Evolutionary conservation across 2,113 vertebrate genomes (phyloP).

Genomic region (Argyrosomus japonicus): DNA sequence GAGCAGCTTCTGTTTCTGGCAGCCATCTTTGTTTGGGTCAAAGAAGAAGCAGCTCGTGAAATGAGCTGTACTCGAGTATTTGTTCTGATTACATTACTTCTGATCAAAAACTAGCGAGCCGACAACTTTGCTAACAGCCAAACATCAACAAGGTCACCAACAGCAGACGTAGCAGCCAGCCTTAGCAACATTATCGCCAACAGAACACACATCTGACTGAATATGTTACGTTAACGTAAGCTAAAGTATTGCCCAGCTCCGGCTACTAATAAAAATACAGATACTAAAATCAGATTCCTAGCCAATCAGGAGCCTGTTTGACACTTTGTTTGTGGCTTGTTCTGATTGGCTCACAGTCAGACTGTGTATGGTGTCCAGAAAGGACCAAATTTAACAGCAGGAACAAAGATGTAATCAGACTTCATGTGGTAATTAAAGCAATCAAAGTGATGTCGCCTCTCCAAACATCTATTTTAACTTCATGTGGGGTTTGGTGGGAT

Average conservation of each 20-base stretch:
- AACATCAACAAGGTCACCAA: too few relatives aligned
- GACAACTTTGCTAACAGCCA: too few relatives aligned
- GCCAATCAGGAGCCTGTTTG: not conserved
- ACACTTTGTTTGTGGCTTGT: slow-evolving; percentile 1
- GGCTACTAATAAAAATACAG: too few relatives aligned
- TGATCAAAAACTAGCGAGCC: too few relatives aligned
- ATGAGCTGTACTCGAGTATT: not conserved
- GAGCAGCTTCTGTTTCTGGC: not conserved
- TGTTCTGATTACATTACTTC: too few relatives aligned
- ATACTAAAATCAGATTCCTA: too few relatives aligned
- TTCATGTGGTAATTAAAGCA: not conserved
- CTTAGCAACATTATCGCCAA: too few relatives aligned
- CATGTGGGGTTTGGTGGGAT: not conserved
- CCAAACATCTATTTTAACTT: not conserved
- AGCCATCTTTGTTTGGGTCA: slow-evolving; percentile 32
- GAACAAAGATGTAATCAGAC: slow-evolving; percentile 3
- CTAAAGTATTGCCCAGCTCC: too few relatives aligned
- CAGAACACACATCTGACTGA: too few relatives aligned
- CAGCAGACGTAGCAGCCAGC: too few relatives aligned
- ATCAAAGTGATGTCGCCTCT: not conserved
- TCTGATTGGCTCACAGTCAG: slow-evolving; percentile 29
- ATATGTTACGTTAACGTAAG: too few relatives aligned
- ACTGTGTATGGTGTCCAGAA: slow-evolving; percentile 7
- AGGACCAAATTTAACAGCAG: not conserved
- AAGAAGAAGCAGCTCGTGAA: not conserved